Evolutionary conservation across 2,888 invertebrate species (phyloP), one percentile per base, ranked within the genome.

Genomic region (Melanotus villosus): DNA sequence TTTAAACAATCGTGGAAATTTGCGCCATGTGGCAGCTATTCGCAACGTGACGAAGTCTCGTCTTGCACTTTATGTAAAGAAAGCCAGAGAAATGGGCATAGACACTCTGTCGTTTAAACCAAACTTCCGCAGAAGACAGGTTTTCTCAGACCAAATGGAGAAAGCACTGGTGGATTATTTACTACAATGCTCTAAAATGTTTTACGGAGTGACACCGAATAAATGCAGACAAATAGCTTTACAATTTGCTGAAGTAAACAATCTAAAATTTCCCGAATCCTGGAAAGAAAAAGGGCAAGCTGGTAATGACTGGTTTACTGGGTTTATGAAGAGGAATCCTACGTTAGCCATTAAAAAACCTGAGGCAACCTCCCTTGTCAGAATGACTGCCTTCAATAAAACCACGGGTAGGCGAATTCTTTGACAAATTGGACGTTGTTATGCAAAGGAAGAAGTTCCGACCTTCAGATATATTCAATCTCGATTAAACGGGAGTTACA

Each of bases 171-270:
- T 3, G 14, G 21, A 21, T 1, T 47, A 47, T 47, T 47, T 47
- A 47, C 19, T 47, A 1, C 41, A 12, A 16, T 41, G n/a, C 47
- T n/a, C 4, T 7, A 19, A 47, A 19, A 47, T 47, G 43, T 47
- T 47, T n/a, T 21, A 47, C 19, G 47, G 47, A 10, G 19, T 19
- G 21, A 47, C 47, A 21, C 21, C 56, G 34, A 34, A 50, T 34
- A 34, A 54, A 36, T 26, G 54, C 34, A 54, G 54, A 21, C 34
- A 54, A 63, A 57, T 63, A 63, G 54, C 56, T 6, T 57, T 64
- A 0, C 64, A 64, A 12, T 63, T 63, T 34, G 63, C 63, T 6
- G 10, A 63, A 47, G 16, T 3, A 47, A 50, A 63, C 23, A 10
- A 52, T 6, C 30, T 32, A 7, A 63, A 63, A 63, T 52, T 50